These are phyloP conservation scores for Cepaea nemoralis DNA, from an alignment of 1,140 invertebrate genomes.

Conservation along the genomic window DNA sequence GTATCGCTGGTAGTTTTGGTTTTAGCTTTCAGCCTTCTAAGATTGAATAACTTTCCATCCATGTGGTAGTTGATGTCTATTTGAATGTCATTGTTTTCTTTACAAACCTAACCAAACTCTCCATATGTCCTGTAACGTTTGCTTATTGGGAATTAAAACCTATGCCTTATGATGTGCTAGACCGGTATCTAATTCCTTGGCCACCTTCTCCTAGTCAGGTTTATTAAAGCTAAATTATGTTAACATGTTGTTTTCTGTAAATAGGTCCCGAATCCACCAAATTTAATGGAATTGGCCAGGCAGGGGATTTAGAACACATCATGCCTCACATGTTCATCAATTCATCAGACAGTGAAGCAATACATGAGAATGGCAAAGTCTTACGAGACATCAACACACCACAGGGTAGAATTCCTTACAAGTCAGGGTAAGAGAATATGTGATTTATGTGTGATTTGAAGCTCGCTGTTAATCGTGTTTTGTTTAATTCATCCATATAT, in stretches of 20 bases:
- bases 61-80: no score
- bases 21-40: no score
- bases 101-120: no score
- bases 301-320: slow-evolving; percentile 45
- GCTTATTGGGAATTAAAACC: no score
- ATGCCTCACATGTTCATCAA: slow-evolving; percentile 45
- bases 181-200: no score
- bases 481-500: not conserved
- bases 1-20: no score
- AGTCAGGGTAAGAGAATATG: not conserved
- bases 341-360: slow-evolving; percentile 36
- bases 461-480: not conserved
- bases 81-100: no score
- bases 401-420: not conserved
- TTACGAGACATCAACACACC: slow-evolving; percentile 41
- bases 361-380: not conserved
- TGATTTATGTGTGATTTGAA: not conserved
- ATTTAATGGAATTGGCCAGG: slow-evolving; percentile 47
- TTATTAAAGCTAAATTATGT: no score
- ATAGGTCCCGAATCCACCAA: slow-evolving; percentile 55
- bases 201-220: no score
- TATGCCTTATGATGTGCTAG: no score
- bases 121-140: no score
- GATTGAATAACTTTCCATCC: no score
- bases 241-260: slow-evolving; percentile 31